These are phyloP conservation scores for Crocidura indochinensis DNA, from an alignment of 2,797 vertebrate genomes.

Conservation along the genomic window DNA sequence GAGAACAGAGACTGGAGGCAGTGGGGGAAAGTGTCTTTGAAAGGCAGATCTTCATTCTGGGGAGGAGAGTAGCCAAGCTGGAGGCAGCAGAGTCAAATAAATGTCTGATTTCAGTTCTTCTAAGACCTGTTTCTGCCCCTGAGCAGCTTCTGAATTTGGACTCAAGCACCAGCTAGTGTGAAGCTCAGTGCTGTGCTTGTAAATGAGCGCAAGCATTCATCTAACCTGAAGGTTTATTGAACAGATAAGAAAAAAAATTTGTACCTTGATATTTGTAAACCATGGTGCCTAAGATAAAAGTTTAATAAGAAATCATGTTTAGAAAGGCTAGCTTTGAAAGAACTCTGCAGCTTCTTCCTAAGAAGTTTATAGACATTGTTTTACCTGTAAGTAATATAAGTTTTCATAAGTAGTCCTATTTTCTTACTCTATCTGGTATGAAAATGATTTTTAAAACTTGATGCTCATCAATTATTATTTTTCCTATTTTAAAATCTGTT, in stretches of 20 bases:
- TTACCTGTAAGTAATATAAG: neutral
- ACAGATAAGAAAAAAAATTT: neutral
- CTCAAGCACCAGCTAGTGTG: neutral
- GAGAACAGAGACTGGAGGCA: neutral
- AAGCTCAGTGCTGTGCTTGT: neutral
- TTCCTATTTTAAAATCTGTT: too few relatives aligned
- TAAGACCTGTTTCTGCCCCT: neutral
- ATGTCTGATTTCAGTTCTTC: neutral
- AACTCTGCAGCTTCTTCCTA: neutral
- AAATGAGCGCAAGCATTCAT: neutral
- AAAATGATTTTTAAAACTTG: neutral
- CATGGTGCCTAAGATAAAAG: neutral
- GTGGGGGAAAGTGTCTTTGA: neutral
- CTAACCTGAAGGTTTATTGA: neutral
- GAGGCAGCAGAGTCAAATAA: neutral
- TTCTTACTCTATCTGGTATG: slow-evolving; percentile 19
- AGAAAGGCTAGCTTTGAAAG: neutral
- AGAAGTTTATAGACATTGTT: neutral
- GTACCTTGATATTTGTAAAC: neutral
- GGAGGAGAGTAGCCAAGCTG: neutral
- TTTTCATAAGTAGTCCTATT: neutral
- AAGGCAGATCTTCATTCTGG: neutral
- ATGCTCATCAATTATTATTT: too few relatives aligned
- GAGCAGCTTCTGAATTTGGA: slow-evolving; percentile 5
- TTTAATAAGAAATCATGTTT: slow-evolving; percentile 6